Conservation (phyloP, 2,797 vertebrate species). For the Trichosurus vulpecula region DNA sequence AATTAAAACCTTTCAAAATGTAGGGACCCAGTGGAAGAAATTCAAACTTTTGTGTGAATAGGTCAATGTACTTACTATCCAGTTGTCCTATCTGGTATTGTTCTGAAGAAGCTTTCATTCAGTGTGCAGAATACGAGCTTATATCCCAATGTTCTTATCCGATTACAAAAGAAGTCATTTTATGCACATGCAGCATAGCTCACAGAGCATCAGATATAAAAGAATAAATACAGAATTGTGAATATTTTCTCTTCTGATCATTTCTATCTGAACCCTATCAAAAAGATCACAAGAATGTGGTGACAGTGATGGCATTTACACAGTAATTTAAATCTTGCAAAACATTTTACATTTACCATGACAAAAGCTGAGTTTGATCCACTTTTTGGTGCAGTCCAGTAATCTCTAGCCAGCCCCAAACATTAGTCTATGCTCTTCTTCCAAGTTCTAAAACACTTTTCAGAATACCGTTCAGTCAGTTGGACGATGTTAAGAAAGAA, state of each 20-base stretch:
- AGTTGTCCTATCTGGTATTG: not conserved
- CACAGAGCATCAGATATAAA: not conserved
- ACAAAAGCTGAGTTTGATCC: not conserved
- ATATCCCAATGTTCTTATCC: not conserved
- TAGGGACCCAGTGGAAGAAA: not conserved
- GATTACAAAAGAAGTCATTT: not conserved
- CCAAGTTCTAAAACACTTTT: constrained; percentile 34
- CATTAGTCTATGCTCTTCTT: constrained; percentile 7
- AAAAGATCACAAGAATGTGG: not conserved
- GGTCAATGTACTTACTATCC: not conserved
- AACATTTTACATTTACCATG: not conserved
- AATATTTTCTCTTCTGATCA: not conserved
- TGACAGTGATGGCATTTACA: not conserved
- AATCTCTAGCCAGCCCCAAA: not conserved
- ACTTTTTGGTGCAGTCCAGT: not conserved
- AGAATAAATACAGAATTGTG: not conserved
- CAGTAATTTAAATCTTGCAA: not conserved
- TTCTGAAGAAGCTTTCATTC: not conserved
- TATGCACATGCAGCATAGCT: not conserved
- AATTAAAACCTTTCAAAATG: not conserved
- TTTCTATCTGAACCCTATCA: not conserved
- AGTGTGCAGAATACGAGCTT: not conserved
- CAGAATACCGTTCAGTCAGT: not conserved
- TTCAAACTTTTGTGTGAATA: not conserved
- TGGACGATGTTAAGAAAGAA: not conserved